Percentiles rank a stretch among this genome's conserved stretches.
Conservation (phyloP, 2,888 invertebrate genomes). For the Plebejus melissa region DNA sequence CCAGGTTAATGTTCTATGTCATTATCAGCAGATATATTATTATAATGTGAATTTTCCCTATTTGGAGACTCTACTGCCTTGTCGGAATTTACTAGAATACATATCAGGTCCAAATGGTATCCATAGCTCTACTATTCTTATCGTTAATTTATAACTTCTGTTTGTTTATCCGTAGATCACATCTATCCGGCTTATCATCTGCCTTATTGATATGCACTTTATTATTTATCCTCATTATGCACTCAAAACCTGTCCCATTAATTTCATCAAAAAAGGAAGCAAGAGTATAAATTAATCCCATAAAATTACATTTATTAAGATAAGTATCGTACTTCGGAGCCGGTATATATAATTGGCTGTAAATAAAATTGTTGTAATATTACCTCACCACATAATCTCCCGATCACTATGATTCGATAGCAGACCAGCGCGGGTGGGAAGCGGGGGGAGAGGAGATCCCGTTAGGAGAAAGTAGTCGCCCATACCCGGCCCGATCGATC, state of each 20-base stretch:
- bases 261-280: conserved; percentile 19
- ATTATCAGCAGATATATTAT: too few species aligned
- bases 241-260: conserved; percentile 22
- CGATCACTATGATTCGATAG: conserved; percentile 50
- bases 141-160: too few species aligned
- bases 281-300: conserved; percentile 15
- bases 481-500: conserved; percentile 55
- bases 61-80: too few species aligned
- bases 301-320: conserved; percentile 26
- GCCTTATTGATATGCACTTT: not conserved
- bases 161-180: not conserved
- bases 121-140: too few species aligned
- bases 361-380: conserved; percentile 31
- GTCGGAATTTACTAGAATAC: too few species aligned
- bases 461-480: conserved; percentile 78
- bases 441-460: conserved; percentile 55
- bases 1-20: too few species aligned
- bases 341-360: conserved; percentile 20
- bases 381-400: conserved; percentile 50
- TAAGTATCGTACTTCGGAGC: conserved; percentile 13
- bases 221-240: conserved; percentile 8
- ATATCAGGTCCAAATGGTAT: too few species aligned
- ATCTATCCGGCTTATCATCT: not conserved
- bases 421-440: conserved; percentile 41
- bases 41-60: too few species aligned